A percentile compares a stretch with the other conserved stretches of the same genome.
Evolutionary conservation across 2,113 vertebrate species (phyloP).

Genomic region (Pelecanus crispus): DNA sequence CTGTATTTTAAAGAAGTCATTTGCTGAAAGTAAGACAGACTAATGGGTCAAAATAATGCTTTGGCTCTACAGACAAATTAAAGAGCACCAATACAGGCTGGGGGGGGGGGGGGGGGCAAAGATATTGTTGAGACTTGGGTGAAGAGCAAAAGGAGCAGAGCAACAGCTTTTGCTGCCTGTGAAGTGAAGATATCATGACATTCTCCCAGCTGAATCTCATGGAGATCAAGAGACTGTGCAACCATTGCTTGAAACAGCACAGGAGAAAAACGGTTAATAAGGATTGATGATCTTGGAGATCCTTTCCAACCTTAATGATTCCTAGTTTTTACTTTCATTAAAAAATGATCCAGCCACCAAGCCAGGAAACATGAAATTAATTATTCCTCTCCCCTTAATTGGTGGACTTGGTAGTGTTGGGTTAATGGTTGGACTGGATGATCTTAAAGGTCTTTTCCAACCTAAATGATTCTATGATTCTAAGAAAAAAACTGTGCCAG

Average conservation of each 20-base stretch:
- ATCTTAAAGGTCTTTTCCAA: too few species aligned
- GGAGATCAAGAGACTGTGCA: not conserved
- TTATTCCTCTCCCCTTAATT: too few species aligned
- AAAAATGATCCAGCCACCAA: too few species aligned
- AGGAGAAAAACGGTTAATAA: not conserved
- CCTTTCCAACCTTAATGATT: too few species aligned
- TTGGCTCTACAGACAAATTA: too few species aligned
- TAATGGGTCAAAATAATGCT: too few species aligned
- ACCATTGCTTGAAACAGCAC: not conserved
- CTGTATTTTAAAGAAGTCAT: not conserved
- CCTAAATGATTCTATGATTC: too few species aligned
- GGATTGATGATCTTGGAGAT: too few species aligned
- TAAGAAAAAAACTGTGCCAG: not conserved
- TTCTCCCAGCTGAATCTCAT: not conserved
- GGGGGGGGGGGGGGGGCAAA: not conserved
- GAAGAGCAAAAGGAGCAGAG: not conserved
- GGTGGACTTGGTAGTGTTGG: too few species aligned
- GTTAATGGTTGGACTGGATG: too few species aligned
- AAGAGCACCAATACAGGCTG: not conserved
- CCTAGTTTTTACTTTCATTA: too few species aligned
- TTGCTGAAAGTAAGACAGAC: conserved; percentile 7
- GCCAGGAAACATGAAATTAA: too few species aligned
- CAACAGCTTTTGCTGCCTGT: not conserved
- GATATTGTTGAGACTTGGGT: not conserved
- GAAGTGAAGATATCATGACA: not conserved